These are phyloP conservation scores for Eurystomus glaucurus DNA, from an alignment of 2,797 vertebrate species.

Conservation along the genomic window DNA sequence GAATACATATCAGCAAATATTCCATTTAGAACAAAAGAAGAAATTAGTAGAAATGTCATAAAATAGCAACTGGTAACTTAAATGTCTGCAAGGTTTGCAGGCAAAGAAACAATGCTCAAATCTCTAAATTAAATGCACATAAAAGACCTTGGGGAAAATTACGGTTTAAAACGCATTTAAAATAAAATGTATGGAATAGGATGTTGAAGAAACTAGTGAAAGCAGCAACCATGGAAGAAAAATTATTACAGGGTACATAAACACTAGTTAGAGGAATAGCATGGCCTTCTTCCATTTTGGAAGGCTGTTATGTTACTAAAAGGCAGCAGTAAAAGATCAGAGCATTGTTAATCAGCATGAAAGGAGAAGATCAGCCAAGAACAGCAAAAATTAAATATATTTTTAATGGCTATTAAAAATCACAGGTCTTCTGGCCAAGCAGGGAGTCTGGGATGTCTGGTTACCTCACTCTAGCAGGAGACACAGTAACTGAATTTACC, in stretches of 20 bases:
- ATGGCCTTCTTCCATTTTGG: constrained; percentile 58
- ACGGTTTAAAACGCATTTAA: neutral
- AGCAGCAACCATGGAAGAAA: constrained; percentile 39
- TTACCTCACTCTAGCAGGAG: constrained; percentile 51
- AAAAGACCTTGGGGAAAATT: neutral
- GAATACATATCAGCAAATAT: neutral
- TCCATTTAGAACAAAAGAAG: neutral
- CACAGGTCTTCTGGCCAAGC: constrained; percentile 41
- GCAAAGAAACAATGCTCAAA: neutral
- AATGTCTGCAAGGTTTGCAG: neutral
- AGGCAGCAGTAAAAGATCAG: constrained; percentile 65
- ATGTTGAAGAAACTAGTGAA: constrained; percentile 33
- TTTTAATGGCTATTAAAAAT: constrained; percentile 67
- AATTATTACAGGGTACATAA: constrained; percentile 65
- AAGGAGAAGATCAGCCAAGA: constrained; percentile 60
- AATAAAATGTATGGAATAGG: constrained; percentile 16
- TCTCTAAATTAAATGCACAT: neutral
- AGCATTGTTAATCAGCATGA: constrained; percentile 69
- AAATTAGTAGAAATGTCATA: neutral
- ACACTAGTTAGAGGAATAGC: constrained; percentile 40
- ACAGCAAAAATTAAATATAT: constrained; percentile 56
- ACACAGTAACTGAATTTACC: neutral
- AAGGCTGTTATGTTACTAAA: constrained; percentile 60
- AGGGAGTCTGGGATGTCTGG: constrained; percentile 41
- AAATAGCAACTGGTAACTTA: neutral